Conservation (phyloP, 2,113 vertebrate genomes). For the Atractosteus spatula region DNA sequence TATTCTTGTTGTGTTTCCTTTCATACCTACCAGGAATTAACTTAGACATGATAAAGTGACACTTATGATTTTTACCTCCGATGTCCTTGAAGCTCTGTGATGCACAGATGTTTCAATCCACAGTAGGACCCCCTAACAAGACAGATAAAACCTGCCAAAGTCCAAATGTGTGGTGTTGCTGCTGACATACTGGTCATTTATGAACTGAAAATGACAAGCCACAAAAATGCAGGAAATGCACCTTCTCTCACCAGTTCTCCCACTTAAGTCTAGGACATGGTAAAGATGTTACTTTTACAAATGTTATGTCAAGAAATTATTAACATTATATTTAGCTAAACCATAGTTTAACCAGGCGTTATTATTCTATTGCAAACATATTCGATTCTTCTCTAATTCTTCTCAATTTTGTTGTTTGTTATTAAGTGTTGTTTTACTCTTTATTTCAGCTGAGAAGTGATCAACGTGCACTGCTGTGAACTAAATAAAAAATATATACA, state of each 20-base stretch:
- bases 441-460: background rate
- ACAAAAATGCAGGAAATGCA: background rate
- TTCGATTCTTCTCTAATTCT: background rate
- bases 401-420: background rate
- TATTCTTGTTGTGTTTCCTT: no score
- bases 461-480: no score
- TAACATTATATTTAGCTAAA: background rate
- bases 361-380: background rate
- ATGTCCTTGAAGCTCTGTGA: no score
- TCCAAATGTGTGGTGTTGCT: background rate
- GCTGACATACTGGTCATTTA: background rate
- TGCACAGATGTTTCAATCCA: no score
- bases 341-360: background rate
- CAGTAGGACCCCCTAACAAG: no score
- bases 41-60: no score
- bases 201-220: background rate
- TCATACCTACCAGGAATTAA: no score
- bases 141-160: no score
- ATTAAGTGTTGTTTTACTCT: background rate
- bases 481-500: no score
- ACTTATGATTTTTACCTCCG: no score
- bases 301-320: no score
- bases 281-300: background rate
- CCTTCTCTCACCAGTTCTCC: background rate
- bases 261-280: background rate